phyloP scores from a whole-genome alignment of 2,113 vertebrate species.

The Passer domesticus region DNA sequence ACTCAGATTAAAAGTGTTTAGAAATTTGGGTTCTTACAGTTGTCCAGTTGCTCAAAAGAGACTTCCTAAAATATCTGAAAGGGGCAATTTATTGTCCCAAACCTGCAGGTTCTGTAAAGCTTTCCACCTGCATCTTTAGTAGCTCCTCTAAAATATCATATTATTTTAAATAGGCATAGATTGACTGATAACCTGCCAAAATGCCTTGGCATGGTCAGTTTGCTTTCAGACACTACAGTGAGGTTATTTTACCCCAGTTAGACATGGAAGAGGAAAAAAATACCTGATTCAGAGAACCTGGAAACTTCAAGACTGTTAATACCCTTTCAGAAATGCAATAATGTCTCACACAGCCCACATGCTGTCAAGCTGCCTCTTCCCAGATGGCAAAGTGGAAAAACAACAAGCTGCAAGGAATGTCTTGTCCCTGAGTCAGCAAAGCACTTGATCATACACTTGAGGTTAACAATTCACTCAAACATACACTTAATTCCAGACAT shows the following conservation, averaged over 20 bases:
- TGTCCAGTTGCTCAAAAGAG: not conserved
- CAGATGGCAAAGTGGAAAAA: constrained; percentile 62
- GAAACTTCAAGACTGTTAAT: constrained; percentile 7
- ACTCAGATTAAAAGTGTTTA: not conserved
- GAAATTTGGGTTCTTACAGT: not conserved
- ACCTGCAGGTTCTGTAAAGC: not conserved
- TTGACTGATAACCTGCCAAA: not conserved
- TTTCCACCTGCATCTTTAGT: not conserved
- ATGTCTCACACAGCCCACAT: constrained; percentile 52
- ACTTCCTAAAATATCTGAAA: not conserved
- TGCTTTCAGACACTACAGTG: not conserved
- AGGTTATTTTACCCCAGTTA: not conserved
- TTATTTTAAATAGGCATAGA: not conserved
- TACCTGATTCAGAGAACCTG: not conserved
- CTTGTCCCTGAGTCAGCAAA: constrained; percentile 53
- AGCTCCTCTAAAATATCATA: not conserved
- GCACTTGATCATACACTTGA: not conserved
- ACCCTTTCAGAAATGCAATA: not conserved
- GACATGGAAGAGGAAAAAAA: not conserved
- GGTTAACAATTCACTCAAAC: constrained; percentile 35
- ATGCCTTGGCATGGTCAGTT: not conserved
- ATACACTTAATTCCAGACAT: not conserved
- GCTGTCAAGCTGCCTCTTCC: constrained; percentile 48
- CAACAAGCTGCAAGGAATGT: constrained; percentile 36
- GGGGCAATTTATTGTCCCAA: not conserved